phyloP scores from a whole-genome alignment of 2,797 vertebrate genomes.

The Oreortyx pictus region DNA sequence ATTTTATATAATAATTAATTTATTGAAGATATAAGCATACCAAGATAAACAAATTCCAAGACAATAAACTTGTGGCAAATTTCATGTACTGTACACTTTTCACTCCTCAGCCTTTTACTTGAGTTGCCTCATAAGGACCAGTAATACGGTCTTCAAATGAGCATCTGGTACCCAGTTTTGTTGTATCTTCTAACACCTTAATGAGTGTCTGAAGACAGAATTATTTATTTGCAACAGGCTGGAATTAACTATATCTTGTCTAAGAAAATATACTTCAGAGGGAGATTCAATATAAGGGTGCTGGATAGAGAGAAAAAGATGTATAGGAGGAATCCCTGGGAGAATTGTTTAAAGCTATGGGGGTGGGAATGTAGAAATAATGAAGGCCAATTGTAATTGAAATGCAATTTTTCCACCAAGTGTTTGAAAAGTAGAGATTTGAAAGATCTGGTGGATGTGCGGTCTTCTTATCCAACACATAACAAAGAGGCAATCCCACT shows the following conservation, averaged over 20 bases:
- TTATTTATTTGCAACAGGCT: neutral
- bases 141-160: neutral
- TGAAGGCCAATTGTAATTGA: neutral
- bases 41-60: neutral
- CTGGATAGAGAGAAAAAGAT: constrained; percentile 47
- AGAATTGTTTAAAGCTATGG: neutral
- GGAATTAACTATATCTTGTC: neutral
- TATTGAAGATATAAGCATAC: neutral
- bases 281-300: constrained; percentile 57
- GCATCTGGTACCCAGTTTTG: neutral
- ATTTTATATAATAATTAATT: neutral
- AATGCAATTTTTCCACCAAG: neutral
- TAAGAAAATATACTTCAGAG: neutral
- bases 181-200: neutral
- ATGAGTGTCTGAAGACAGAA: neutral
- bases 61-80: neutral
- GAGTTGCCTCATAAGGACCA: neutral
- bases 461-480: neutral
- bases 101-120: neutral
- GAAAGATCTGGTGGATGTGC: neutral
- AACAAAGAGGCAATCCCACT: neutral
- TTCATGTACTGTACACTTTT: accelerated
- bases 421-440: neutral
- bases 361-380: neutral
- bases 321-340: neutral